These are phyloP conservation scores for Tetrao urogallus DNA, from an alignment of 2,113 vertebrate species.

Conservation along the genomic window DNA sequence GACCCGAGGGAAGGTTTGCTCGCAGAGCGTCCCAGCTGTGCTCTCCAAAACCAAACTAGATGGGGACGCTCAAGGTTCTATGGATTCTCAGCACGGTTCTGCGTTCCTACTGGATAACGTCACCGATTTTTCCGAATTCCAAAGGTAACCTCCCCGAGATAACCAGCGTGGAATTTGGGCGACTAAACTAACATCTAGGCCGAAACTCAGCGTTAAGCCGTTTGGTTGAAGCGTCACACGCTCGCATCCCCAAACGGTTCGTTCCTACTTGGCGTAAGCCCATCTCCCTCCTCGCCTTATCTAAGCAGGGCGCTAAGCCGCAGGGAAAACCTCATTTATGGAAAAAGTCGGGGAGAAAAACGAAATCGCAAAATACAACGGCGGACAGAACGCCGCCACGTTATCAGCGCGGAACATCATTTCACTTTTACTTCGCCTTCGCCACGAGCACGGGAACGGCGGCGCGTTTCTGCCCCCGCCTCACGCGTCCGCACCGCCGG, in stretches of 20 bases:
- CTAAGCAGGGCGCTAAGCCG: neutral
- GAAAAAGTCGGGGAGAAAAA: neutral
- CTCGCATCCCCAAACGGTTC: neutral
- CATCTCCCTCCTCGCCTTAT: neutral
- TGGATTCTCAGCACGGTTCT: neutral
- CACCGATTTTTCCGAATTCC: neutral
- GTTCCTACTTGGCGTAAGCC: neutral
- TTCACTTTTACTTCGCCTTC: neutral
- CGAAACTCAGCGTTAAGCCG: too few relatives aligned
- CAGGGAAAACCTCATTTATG: neutral
- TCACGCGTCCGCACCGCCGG: too few relatives aligned
- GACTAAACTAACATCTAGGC: neutral
- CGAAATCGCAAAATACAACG: neutral
- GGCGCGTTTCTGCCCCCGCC: too few relatives aligned
- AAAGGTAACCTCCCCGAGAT: neutral
- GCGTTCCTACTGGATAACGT: neutral
- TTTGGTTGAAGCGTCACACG: too few relatives aligned
- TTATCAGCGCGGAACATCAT: too few relatives aligned
- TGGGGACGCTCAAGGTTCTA: neutral
- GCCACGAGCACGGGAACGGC: too few relatives aligned
- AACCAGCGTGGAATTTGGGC: neutral
- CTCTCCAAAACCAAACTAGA: neutral
- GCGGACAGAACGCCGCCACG: rapidly evolving
- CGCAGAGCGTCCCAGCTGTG: neutral
- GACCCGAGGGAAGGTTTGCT: rapidly evolving